Evolutionary conservation across 1,140 invertebrate genomes (phyloP), one percentile per base, ranked within the genome.

Genomic region (Drosophila orena): DNA sequence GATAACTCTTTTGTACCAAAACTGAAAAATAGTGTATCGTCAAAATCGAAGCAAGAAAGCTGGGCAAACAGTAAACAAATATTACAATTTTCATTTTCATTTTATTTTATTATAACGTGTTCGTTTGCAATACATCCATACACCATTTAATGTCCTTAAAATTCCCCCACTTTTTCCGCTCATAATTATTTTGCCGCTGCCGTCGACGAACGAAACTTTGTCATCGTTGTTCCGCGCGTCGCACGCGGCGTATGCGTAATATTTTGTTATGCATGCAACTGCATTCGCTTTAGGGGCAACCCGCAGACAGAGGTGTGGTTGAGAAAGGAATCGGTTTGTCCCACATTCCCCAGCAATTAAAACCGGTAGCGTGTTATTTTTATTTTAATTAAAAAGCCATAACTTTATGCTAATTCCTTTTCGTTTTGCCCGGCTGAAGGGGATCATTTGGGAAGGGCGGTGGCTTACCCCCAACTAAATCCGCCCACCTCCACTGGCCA

Each of bases 371-470:
- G 50, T 77, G 61, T 59, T 60, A 74, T 77, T 81, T 77, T 71
- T 77, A 81, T 81, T 81, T 81, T 77, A 81, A 81, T 81, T 81
- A 74, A 62, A 77, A 77, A 81, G 68, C 79, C 61, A 81, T 77
- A 81, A 71, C 66, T 50, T 46, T 78, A 73, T 81, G 61, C 73
- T 72, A 79, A 80, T 86, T 71, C 73, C 17, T 57, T 20, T 52
- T 44, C 35, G 42, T 34, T 64, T 27, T 37, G 15, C 3, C 12
- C 8, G 2, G n/a, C 64, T 57, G 64, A 46, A 14, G n/a, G 52
- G 34, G 43, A 68, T 50, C 37, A 22, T 35, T 35, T n/a, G 27
- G 15, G 3, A 30, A 4, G 24, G n/a, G 17, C 4, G 10, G n/a
- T 17, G 8, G 24, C n/a, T 42, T n/a, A 44, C 43, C 43, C n/a